Percentiles rank a stretch among this genome's conserved stretches.
phyloP scores from a whole-genome alignment of 1,140 invertebrate species.

The Bradynema listronoti region DNA sequence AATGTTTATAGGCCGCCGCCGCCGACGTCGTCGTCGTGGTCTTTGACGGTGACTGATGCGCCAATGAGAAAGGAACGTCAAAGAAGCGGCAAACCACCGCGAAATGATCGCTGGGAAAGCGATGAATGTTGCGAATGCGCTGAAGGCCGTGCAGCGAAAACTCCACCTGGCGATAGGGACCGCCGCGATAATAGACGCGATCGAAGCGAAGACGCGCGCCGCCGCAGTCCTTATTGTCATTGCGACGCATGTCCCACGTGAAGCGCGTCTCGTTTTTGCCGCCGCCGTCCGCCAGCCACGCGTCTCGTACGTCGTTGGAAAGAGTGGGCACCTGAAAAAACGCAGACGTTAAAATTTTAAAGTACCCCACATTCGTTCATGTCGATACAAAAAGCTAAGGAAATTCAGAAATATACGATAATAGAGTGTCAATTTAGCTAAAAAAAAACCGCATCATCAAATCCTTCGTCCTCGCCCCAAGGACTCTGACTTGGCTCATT shows the following conservation, averaged over 20 bases:
- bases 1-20: too few relatives aligned
- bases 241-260: conserved; percentile 33
- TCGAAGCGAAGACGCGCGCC: conserved; percentile 32
- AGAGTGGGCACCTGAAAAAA: conserved; percentile 31
- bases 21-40: too few relatives aligned
- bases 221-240: conserved; percentile 21
- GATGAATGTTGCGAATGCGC: conserved; percentile 20
- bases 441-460: too few relatives aligned
- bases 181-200: conserved; percentile 22
- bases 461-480: too few relatives aligned
- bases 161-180: conserved; percentile 28
- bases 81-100: conserved; percentile 35
- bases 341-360: too few relatives aligned
- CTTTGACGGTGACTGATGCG: too few relatives aligned
- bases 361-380: too few relatives aligned
- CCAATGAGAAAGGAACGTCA: too few relatives aligned
- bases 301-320: conserved; percentile 24
- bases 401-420: too few relatives aligned
- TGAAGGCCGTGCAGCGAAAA: conserved; percentile 32
- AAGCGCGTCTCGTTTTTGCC: background rate
- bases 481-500: too few relatives aligned
- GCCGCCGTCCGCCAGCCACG: conserved; percentile 31
- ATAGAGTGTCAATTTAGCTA: too few relatives aligned
- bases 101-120: conserved; percentile 38
- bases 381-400: too few relatives aligned